Conservation (phyloP, 92 coral and sea anemone genomes). For the Palythoa grandiflora region DNA sequence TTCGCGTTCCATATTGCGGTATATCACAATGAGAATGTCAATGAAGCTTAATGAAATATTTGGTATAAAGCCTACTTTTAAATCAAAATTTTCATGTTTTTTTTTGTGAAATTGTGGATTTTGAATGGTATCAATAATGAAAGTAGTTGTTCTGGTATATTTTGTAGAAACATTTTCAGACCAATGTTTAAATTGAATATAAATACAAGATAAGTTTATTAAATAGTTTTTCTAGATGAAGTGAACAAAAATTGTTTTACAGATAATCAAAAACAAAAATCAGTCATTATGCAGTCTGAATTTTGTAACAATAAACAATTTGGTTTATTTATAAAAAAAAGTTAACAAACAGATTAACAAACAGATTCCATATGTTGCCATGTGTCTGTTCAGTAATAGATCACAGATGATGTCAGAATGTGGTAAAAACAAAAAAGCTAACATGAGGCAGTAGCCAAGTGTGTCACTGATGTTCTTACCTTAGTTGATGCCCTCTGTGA, state of each 20-base stretch:
- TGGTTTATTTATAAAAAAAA: not conserved
- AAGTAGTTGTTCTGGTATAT: not conserved
- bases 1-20: not conserved
- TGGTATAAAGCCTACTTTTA: no score
- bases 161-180: not conserved
- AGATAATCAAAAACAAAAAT: no score
- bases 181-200: not conserved
- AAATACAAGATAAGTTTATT: no score
- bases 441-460: no score
- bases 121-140: not conserved
- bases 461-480: no score
- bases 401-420: no score
- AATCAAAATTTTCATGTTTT: not conserved
- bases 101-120: not conserved
- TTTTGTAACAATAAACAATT: no score
- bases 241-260: not conserved
- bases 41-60: not conserved
- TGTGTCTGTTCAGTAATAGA: no score
- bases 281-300: no score
- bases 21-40: not conserved
- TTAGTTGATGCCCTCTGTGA: no score
- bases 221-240: not conserved
- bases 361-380: no score
- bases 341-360: not conserved
- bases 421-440: no score